Percentiles rank a stretch among this genome's conserved stretches.
Evolutionary conservation across 2,888 invertebrate species (phyloP).

Genomic region (Hypsopygia costalis): DNA sequence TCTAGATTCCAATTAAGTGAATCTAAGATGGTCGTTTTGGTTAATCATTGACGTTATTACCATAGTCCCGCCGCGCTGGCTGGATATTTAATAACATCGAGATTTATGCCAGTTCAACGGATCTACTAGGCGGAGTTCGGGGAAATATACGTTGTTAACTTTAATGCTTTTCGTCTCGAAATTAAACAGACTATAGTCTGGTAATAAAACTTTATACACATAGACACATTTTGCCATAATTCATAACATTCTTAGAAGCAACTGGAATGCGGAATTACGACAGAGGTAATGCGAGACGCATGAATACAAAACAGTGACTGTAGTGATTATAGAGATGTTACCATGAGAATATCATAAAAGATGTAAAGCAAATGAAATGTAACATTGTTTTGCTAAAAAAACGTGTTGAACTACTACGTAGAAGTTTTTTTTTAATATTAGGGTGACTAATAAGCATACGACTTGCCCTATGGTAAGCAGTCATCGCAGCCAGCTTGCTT

Average conservation of each 20-base stretch:
- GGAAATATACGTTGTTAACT: too few relatives aligned
- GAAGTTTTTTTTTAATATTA: too few relatives aligned
- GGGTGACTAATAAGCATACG: too few relatives aligned
- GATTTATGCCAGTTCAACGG: too few relatives aligned
- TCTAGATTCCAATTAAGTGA: conserved; percentile 40
- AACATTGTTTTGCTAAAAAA: too few relatives aligned
- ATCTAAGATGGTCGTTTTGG: conserved; percentile 23
- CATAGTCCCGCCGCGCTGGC: too few relatives aligned
- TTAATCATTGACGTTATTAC: background rate
- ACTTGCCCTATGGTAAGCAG: too few relatives aligned
- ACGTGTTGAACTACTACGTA: too few relatives aligned
- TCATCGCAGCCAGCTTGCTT: too few relatives aligned
- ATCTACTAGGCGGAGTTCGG: too few relatives aligned
- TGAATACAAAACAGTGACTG: conserved; percentile 60
- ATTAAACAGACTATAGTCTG: background rate
- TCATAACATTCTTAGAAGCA: conserved; percentile 51
- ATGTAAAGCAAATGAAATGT: too few relatives aligned
- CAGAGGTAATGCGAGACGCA: conserved; percentile 45
- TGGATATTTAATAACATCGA: too few relatives aligned
- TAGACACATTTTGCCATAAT: conserved; percentile 4
- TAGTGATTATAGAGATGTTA: conserved; percentile 22
- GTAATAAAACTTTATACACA: background rate
- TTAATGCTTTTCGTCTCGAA: background rate
- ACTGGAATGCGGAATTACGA: conserved; percentile 64
- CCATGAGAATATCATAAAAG: background rate